Conservation (phyloP, 2,797 vertebrate genomes). For the Eidolon dupreanum region DNA sequence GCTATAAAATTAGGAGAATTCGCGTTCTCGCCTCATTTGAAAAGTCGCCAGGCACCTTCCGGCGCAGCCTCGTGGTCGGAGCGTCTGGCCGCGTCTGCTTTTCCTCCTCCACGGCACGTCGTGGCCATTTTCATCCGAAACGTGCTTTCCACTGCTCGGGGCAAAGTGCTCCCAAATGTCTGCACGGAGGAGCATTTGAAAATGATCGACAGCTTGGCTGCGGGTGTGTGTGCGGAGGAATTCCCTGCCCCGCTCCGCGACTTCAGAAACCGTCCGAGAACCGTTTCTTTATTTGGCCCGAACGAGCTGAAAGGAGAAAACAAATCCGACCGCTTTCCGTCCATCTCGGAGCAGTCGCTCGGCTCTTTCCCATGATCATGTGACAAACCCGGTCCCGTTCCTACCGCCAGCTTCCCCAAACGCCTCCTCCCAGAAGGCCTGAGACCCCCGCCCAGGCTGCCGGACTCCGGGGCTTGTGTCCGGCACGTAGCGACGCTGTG, state of each 20-base stretch:
- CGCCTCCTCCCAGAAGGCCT: rapidly evolving
- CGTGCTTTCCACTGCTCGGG: background rate
- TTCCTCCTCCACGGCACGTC: background rate
- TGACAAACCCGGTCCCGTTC: background rate
- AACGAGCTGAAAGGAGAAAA: background rate
- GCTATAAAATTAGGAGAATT: constrained; percentile 67
- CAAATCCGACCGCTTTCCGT: background rate
- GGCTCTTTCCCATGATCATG: too few species aligned
- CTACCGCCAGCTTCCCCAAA: background rate
- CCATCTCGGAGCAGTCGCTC: background rate
- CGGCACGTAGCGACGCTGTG: background rate
- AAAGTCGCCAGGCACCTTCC: constrained; percentile 33
- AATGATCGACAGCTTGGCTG: background rate
- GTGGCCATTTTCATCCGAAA: background rate
- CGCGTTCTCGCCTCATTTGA: constrained; percentile 51
- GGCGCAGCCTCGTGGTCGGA: too few species aligned
- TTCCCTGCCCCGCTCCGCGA: background rate
- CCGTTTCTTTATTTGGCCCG: background rate
- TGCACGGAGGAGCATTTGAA: background rate
- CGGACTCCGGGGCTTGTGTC: background rate
- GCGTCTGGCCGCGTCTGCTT: background rate
- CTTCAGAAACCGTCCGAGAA: background rate
- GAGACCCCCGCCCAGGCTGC: background rate
- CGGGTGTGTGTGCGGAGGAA: background rate
- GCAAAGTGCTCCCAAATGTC: background rate